A percentile compares a stretch with the other conserved stretches of the same genome.
Conservation (phyloP, 2,888 invertebrate species). For the Galerucella nymphaeae region DNA sequence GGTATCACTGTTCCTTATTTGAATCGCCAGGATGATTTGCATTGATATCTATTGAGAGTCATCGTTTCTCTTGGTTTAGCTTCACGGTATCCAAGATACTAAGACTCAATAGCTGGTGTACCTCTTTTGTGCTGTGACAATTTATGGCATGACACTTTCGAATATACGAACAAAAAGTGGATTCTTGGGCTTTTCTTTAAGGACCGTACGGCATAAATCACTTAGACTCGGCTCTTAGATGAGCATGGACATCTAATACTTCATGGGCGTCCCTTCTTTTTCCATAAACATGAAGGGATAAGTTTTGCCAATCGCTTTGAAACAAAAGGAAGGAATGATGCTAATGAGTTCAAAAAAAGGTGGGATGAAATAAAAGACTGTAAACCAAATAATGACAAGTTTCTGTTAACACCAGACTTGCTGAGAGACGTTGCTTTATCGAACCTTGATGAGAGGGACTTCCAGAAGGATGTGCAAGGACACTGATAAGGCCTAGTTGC, state of each 20-base stretch:
- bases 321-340: no score
- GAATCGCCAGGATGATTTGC: constrained; percentile 43
- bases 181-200: constrained; percentile 65
- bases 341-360: no score
- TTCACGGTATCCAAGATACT: constrained; percentile 37
- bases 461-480: no score
- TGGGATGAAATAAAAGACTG: no score
- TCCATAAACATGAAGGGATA: neutral
- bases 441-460: no score
- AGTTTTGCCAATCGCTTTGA: no score
- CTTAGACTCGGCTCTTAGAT: constrained; percentile 55
- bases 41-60: constrained; percentile 40
- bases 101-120: constrained; percentile 54
- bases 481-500: no score
- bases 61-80: constrained; percentile 28
- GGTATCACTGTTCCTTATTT: constrained; percentile 31
- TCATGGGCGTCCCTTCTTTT: constrained; percentile 25
- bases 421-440: no score
- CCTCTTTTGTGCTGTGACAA: constrained; percentile 58
- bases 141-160: constrained; percentile 66
- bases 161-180: constrained; percentile 64
- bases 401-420: no score
- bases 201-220: constrained; percentile 65
- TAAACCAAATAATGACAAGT: no score
- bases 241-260: constrained; percentile 47